These are phyloP conservation scores for Orgyia antiqua DNA, from an alignment of 2,888 invertebrate genomes.

Conservation along the genomic window DNA sequence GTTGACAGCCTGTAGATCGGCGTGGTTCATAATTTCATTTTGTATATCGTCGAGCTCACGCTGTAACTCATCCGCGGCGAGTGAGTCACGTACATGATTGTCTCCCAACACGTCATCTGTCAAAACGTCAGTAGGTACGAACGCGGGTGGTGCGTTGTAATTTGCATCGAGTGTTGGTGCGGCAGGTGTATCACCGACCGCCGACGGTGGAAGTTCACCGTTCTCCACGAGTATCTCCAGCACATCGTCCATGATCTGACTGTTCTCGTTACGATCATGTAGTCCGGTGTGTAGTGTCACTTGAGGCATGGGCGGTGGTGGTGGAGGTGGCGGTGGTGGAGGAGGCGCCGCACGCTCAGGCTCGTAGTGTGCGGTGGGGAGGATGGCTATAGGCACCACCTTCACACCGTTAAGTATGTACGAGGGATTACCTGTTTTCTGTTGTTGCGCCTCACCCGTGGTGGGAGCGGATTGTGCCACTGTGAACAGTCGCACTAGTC, in stretches of 20 bases:
- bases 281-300: slow-evolving; percentile 27
- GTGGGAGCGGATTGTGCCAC: slow-evolving; percentile 63
- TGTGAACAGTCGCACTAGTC: slow-evolving; percentile 54
- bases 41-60: slow-evolving; percentile 65
- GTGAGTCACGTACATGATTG: slow-evolving; percentile 46
- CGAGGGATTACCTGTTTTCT: slow-evolving; percentile 63
- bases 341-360: slow-evolving; percentile 47
- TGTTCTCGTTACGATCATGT: slow-evolving; percentile 62
- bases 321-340: slow-evolving; percentile 50
- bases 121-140: slow-evolving; percentile 53
- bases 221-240: slow-evolving; percentile 95
- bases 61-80: slow-evolving; percentile 62
- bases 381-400: slow-evolving; percentile 68
- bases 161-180: slow-evolving; percentile 50
- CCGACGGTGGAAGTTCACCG: slow-evolving; percentile 93
- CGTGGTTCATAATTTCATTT: slow-evolving; percentile 64
- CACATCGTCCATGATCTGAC: slow-evolving; percentile 93
- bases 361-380: slow-evolving; percentile 65
- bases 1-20: slow-evolving; percentile 48
- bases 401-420: slow-evolving; percentile 82
- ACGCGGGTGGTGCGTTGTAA: slow-evolving; percentile 37
- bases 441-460: slow-evolving; percentile 31
- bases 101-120: slow-evolving; percentile 53
- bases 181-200: slow-evolving; percentile 82
- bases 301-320: slow-evolving; percentile 47